These are phyloP conservation scores for Pica pica DNA, from an alignment of 2,113 vertebrate species.

Conservation along the genomic window DNA sequence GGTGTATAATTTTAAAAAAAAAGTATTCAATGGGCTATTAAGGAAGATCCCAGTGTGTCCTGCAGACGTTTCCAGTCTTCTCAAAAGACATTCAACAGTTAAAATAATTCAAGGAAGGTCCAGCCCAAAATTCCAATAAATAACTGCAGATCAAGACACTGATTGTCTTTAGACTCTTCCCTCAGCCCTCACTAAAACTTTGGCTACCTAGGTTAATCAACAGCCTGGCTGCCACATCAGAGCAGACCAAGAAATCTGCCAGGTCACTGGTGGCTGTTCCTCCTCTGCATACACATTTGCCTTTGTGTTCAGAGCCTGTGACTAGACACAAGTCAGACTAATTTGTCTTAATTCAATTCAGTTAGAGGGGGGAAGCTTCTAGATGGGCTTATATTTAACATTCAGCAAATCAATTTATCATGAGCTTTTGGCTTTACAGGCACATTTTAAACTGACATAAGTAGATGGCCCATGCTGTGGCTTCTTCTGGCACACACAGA, in stretches of 20 bases:
- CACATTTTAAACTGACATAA: neutral
- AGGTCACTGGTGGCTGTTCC: neutral
- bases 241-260: neutral
- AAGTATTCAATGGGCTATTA: neutral
- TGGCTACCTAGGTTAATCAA: neutral
- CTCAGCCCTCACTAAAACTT: neutral
- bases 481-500: neutral
- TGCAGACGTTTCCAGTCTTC: neutral
- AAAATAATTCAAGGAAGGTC: neutral
- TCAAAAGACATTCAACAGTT: neutral
- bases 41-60: neutral
- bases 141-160: neutral
- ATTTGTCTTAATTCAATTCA: conserved; percentile 20
- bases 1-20: neutral
- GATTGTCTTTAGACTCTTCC: neutral
- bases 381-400: neutral
- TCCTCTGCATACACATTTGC: neutral
- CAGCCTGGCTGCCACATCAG: neutral
- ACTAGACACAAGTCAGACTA: conserved; percentile 5
- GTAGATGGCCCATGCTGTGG: neutral
- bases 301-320: neutral
- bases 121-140: neutral
- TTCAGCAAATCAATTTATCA: conserved; percentile 8
- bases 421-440: neutral
- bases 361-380: neutral